Evolutionary conservation across 1,140 invertebrate species (phyloP), one percentile per base, ranked within the genome.

Genomic region (Eubasilissa regina): DNA sequence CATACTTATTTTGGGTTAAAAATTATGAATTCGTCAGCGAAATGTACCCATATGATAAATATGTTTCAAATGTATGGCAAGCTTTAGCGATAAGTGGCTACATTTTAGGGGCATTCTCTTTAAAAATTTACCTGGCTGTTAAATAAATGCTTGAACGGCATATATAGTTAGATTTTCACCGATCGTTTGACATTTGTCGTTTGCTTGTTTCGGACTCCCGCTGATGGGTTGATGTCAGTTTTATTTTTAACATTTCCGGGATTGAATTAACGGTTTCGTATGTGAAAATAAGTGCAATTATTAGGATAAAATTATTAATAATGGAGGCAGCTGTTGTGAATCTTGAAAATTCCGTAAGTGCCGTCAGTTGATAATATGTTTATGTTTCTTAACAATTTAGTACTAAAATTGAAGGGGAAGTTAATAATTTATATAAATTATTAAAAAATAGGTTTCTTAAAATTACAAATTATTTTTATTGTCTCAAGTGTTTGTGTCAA

Each of bases 281-380:
- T 73, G 58, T 74, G 68, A 51, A 78, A 78, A 78, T 13, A 78
- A 78, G 77, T 73, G 66, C 68, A 73, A 78, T 73, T 78, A 73
- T 74, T 73, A 64, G 66, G 11, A 45, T 62, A 73, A 73, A 35
- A 56, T 56, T 51, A 53, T 51, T 17, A n/a, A 78, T n/a, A 73
- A 83, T 83, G 82, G 82, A 83, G 68, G 82, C 80, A 13, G 82
- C 82, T 9, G 82, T 83, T 75, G 73, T 80, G 7, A 79, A 77
- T 70, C 62, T 83, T 21, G 82, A 83, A 44, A 80, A 83, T 48
- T 81, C 82, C 58, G 82, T 83, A 11, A 78, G 75, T 70, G 12
- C 51, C 44, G 21, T 35, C 6, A 13, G 17, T 77, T 47, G 53
- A 17, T 74, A 74, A 53, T 74, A 17, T 55, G n/a, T 4, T 51